Conservation (phyloP, 2,113 vertebrate genomes). For the Ciconia boyciana region DNA sequence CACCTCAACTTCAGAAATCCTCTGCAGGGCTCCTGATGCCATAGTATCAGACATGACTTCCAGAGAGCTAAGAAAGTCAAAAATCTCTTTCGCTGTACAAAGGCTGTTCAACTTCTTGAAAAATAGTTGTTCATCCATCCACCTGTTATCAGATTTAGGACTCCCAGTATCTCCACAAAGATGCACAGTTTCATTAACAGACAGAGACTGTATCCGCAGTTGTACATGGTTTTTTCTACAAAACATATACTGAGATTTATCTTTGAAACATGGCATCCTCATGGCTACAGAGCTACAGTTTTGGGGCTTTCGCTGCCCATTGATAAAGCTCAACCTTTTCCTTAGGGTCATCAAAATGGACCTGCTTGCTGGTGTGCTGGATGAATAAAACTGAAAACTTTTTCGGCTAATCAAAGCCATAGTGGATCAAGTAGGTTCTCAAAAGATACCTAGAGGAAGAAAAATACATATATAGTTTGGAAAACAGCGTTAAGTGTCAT, state of each 20-base stretch:
- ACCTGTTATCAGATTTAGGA: constrained; percentile 37
- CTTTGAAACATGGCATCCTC: neutral
- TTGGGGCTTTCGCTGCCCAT: neutral
- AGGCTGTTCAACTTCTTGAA: constrained; percentile 59
- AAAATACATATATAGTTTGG: neutral
- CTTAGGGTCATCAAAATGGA: constrained; percentile 22
- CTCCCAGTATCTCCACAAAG: constrained; percentile 42
- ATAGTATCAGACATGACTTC: constrained; percentile 72
- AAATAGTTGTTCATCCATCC: constrained; percentile 68
- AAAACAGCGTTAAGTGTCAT: neutral
- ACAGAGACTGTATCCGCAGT: constrained; percentile 55
- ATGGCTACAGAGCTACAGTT: neutral
- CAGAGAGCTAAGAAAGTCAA: constrained; percentile 71
- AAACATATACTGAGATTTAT: neutral
- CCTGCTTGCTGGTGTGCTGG: neutral
- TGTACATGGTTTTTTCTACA: constrained; percentile 59
- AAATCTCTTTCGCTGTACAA: constrained; percentile 73
- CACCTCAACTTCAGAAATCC: constrained; percentile 81
- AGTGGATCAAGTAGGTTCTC: neutral
- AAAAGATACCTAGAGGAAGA: neutral
- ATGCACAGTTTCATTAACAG: constrained; percentile 44
- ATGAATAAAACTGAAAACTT: constrained; percentile 33
- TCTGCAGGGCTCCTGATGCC: constrained; percentile 77
- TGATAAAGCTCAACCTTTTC: neutral
- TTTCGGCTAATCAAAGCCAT: constrained; percentile 66